phyloP scores from a whole-genome alignment of 2,888 invertebrate species.

The Caenorhabditis sp. region DNA sequence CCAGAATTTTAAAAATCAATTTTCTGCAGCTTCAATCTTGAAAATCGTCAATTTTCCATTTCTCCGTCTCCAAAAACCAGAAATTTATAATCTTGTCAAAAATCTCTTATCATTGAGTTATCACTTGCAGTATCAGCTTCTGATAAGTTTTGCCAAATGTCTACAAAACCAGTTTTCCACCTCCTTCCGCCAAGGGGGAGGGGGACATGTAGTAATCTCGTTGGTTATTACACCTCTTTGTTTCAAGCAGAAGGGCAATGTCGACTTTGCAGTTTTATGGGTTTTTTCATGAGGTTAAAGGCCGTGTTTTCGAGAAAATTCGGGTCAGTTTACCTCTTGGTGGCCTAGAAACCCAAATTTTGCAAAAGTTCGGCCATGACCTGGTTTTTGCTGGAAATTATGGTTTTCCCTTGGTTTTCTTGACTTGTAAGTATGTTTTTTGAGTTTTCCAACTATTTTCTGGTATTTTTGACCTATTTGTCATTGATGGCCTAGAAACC shows the following conservation, averaged over 20 bases:
- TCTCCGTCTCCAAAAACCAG: not conserved
- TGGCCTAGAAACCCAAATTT: not conserved
- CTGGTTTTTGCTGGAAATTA: not conserved
- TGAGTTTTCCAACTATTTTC: not conserved
- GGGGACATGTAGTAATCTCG: conserved; percentile 9
- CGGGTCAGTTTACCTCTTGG: not conserved
- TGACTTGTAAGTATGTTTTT: not conserved
- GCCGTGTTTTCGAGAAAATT: not conserved
- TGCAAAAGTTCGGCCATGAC: not conserved
- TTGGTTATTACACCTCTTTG: conserved; percentile 20
- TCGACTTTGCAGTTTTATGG: conserved; percentile 3
- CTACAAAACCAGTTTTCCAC: conserved; percentile 1
- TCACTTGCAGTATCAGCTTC: not conserved
- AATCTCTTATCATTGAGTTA: conserved; percentile 1
- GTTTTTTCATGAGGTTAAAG: not conserved
- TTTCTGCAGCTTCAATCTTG: not conserved
- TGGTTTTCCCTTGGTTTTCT: not conserved
- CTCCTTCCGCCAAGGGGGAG: not conserved
- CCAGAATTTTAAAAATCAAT: not conserved
- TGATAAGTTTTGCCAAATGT: conserved; percentile 1
- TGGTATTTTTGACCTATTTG: too few species aligned
- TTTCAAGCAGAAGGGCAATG: conserved; percentile 5
- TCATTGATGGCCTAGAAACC: not conserved
- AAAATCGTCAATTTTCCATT: not conserved
- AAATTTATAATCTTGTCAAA: not conserved